phyloP scores from a whole-genome alignment of 2,113 vertebrate species.

The Procavia capensis region DNA sequence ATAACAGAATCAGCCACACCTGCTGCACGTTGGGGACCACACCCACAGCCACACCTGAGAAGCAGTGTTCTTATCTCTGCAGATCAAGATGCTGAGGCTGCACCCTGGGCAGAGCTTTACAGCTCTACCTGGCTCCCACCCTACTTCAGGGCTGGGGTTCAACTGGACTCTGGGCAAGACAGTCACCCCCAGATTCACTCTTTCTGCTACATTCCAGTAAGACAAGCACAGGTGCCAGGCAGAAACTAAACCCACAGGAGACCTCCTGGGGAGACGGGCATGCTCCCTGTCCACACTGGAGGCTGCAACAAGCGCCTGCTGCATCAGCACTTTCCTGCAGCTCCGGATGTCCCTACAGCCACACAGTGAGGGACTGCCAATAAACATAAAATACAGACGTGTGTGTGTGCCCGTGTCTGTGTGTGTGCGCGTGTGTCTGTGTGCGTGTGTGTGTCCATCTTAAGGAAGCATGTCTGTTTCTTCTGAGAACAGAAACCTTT shows the following conservation, averaged over 20 bases:
- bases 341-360: constrained; percentile 85
- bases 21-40: accelerated
- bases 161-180: constrained; percentile 16
- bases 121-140: neutral
- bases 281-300: constrained; percentile 61
- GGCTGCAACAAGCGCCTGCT: constrained; percentile 49
- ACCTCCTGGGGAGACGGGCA: no score
- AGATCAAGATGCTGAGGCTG: neutral
- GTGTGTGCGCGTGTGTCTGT: no score
- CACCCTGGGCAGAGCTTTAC: constrained; percentile 53
- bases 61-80: neutral
- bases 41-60: accelerated
- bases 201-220: neutral
- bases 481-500: neutral
- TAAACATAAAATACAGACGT: neutral
- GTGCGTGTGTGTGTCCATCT: neutral
- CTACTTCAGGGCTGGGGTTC: neutral
- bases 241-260: constrained; percentile 1
- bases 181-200: accelerated
- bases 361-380: constrained; percentile 82
- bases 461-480: neutral
- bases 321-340: constrained; percentile 86
- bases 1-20: neutral
- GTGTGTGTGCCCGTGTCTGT: no score
- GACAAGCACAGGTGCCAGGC: neutral